Conservation (phyloP, 2,888 invertebrate species). For the Ctena decussata region DNA sequence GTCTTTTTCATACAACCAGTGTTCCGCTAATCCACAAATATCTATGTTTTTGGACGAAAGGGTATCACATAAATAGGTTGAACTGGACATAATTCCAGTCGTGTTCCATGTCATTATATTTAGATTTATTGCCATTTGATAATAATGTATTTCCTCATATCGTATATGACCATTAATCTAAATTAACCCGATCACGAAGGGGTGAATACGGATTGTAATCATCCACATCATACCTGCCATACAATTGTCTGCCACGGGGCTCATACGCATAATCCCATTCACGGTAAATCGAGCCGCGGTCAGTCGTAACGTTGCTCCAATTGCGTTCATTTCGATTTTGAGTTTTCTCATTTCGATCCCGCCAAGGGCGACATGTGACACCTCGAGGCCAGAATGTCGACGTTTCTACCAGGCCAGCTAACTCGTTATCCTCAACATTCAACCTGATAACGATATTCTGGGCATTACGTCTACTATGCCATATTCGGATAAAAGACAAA, state of each 20-base stretch:
- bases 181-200: no score
- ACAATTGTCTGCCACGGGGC: no score
- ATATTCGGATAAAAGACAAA: no score
- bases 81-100: neutral
- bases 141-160: neutral
- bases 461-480: no score
- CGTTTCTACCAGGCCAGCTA: neutral
- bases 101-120: no score
- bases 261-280: no score
- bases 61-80: neutral
- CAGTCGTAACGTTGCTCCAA: no score
- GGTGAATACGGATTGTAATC: neutral
- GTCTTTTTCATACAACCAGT: neutral
- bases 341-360: neutral
- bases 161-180: neutral
- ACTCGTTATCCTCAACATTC: neutral
- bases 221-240: no score
- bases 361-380: neutral
- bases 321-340: no score
- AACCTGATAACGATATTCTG: no score
- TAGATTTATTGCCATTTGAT: neutral
- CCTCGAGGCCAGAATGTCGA: neutral
- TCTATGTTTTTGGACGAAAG: neutral
- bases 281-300: no score
- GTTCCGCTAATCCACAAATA: no score